Base-by-base conservation (phyloP, 2,113 vertebrate species). In the Rissa tridactyla region DNA sequence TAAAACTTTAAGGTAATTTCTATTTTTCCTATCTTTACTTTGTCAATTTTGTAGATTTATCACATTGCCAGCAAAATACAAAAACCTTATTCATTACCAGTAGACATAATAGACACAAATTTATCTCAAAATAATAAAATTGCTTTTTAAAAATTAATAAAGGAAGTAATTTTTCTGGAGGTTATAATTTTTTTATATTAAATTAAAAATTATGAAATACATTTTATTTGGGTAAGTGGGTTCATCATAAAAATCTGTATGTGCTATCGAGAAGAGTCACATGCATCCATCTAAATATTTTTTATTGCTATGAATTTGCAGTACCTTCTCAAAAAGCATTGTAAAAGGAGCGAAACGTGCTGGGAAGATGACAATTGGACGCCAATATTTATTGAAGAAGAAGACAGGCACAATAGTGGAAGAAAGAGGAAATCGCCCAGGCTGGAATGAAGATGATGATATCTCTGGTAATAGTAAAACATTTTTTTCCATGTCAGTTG, bases 281-380 rank as follows among this genome's bases (percentile, higher is more conserved):
- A 52, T 27, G 2, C 55, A 44, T 51, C 36, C 86, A 95, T 72
- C 57, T 44, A 90, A 85, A 29, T 78, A 25, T 26, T 92, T 92
- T 71, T n/a, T 93, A 4, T 96, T 72, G 26, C 12, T 84, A 8
- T 97, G 54, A 91, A 86, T 96, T 91, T 96, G 2, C 82, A 99
- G 99, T 93, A 99, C 99, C 4, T 98, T 99, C 89, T 99, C 99
- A 72, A 99, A 99, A 98, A 99, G 99, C 66, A 98, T 99, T 86
- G 99, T 99, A 78, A 99, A 99, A 97, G 99, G 99, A 94, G 99
- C 99, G n/a, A 99, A 99, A 96, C 99, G 98, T 88, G 99, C 99
- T 38, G 99, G 99, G 49, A 99, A 99, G 97, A 99, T 99, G 98
- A 99, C 99, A 66, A 99, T 99, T 97, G 99, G 99, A 30, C 98